Conservation (phyloP, 2,888 invertebrate genomes). For the Augochlorella aurata region DNA sequence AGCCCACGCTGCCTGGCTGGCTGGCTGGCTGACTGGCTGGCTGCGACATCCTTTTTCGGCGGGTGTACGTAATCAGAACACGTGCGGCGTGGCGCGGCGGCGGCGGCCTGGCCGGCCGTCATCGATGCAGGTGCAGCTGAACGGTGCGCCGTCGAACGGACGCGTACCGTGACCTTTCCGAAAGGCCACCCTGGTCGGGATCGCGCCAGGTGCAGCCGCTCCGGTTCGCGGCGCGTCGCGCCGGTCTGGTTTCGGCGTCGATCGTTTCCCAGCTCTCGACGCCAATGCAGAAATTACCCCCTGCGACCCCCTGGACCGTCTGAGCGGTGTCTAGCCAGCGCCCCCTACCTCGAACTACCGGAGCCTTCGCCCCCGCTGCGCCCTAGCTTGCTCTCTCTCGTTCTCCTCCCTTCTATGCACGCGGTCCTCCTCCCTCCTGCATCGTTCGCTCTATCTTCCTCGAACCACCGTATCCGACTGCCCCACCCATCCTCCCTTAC, state of each 20-base stretch:
- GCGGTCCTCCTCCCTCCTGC: constrained; percentile 40
- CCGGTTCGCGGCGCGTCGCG: background rate
- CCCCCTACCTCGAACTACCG: constrained; percentile 81
- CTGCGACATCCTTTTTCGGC: constrained; percentile 58
- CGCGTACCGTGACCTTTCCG: constrained; percentile 51
- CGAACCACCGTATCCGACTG: constrained; percentile 66
- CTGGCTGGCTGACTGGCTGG: background rate
- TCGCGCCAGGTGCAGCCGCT: constrained; percentile 43
- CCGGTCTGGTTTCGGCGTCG: constrained; percentile 39
- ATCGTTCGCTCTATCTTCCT: constrained; percentile 28
- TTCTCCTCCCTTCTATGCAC: constrained; percentile 80
- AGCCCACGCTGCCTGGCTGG: constrained; percentile 38
- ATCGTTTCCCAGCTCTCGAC: constrained; percentile 64
- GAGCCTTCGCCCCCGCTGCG: constrained; percentile 68
- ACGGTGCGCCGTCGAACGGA: constrained; percentile 15
- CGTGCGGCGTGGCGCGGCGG: constrained; percentile 43
- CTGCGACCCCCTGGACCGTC: constrained; percentile 80
- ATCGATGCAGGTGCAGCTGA: constrained; percentile 62
- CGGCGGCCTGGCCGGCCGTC: constrained; percentile 36
- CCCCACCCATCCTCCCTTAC: constrained; percentile 55
- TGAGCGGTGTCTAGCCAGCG: constrained; percentile 82
- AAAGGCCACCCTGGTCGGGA: constrained; percentile 43
- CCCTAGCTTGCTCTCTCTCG: constrained; percentile 53
- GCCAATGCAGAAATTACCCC: constrained; percentile 76
- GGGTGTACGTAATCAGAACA: constrained; percentile 63